These are phyloP conservation scores for Anticlea derivata DNA, from an alignment of 2,888 invertebrate species.

Conservation along the genomic window DNA sequence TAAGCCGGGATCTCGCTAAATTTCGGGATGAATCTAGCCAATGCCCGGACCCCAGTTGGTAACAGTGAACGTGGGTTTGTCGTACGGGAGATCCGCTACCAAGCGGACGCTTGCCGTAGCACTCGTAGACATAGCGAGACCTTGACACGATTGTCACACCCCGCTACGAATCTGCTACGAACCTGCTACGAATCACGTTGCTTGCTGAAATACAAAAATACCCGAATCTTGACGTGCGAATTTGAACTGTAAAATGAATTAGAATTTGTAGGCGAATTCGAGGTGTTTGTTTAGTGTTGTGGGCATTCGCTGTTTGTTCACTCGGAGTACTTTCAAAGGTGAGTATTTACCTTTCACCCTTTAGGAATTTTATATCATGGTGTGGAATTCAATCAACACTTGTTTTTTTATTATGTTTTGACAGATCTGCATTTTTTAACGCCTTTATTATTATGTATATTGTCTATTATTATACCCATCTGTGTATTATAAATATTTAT, in stretches of 20 bases:
- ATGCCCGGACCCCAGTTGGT: constrained; percentile 15
- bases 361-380: constrained; percentile 16
- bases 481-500: no score
- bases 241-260: constrained; percentile 20
- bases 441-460: background rate
- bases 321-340: constrained; percentile 52
- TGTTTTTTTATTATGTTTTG: constrained; percentile 2
- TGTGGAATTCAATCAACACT: constrained; percentile 21
- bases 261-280: constrained; percentile 18
- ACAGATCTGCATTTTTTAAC: background rate
- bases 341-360: constrained; percentile 40
- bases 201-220: constrained; percentile 32
- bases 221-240: constrained; percentile 9
- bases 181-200: constrained; percentile 39
- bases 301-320: constrained; percentile 48
- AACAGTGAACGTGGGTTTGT: constrained; percentile 49
- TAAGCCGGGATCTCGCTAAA: constrained; percentile 9
- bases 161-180: constrained; percentile 43
- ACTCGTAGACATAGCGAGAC: constrained; percentile 47
- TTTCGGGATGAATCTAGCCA: constrained; percentile 21
- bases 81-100: constrained; percentile 76
- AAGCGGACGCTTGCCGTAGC: constrained; percentile 75
- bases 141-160: constrained; percentile 75
- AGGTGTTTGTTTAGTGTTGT: constrained; percentile 55
- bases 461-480: no score